Evolutionary conservation across 2,113 vertebrate species (phyloP).

Genomic region (Gnathonemus longibarbis): DNA sequence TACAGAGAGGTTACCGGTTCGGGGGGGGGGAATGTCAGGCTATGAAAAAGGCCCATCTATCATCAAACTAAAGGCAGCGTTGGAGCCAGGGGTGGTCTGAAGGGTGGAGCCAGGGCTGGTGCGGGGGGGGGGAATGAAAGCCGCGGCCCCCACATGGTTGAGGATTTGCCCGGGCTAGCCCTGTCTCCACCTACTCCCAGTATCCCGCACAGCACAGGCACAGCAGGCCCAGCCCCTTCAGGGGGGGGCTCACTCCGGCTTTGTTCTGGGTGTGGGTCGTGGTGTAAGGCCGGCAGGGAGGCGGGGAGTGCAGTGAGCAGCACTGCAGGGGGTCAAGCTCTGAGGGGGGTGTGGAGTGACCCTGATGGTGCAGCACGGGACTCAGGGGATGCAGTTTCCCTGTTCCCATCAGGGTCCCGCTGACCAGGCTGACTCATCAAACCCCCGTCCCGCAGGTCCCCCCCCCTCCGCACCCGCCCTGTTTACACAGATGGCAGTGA

Average conservation of each 20-base stretch:
- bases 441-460: not conserved
- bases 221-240: not conserved
- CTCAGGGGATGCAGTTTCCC: not conserved
- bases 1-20: not conserved
- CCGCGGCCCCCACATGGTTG: not conserved
- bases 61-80: not conserved
- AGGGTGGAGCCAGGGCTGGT: not conserved
- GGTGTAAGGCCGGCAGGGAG: not conserved
- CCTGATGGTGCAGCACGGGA: not conserved
- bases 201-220: not conserved
- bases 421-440: not conserved
- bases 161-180: not conserved
- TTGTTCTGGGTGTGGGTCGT: not conserved
- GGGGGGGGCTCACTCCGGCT: not conserved
- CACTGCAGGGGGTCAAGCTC: not conserved
- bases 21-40: not conserved
- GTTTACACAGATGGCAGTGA: constrained; percentile 11
- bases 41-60: not conserved
- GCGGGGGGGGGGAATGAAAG: not conserved
- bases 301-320: not conserved
- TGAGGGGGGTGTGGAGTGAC: not conserved
- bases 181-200: not conserved
- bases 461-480: not conserved
- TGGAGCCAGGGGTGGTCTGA: not conserved
- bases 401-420: not conserved